Base-by-base conservation (phyloP, 2,113 vertebrate genomes). In the Sinosuthora webbiana region DNA sequence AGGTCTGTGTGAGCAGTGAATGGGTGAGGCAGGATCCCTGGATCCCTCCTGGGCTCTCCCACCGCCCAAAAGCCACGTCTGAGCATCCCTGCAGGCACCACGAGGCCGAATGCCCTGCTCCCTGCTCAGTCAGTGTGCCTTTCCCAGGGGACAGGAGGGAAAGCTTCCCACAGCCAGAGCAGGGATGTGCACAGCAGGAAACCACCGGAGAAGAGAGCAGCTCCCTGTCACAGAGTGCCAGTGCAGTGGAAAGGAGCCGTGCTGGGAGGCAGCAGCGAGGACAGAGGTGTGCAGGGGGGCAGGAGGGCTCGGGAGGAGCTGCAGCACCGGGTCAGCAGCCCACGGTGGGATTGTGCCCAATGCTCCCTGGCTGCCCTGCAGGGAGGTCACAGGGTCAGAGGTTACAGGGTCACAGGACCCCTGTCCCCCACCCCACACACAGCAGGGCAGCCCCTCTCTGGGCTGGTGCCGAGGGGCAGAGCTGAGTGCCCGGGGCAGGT, bases 51-150 rank as follows among this genome's bases (percentile, higher is more conserved):
- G 23, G 1, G 1, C 44, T 50, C 55, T 62, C 70, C 57, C 1
- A 0, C 7, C 1, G 3, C 27, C 25, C n/a, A 7, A 1, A 7
- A n/a, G 30, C 3, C 0, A 2, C 9, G 41, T 11, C 79, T 59
- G 73, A 86, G 71, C 86, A 59, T 39, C 83, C 31, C 65, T 42
- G 68, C 42, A 13, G 68, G 78, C 30, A 49, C 2, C 3, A 0
- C 1, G 1, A 13, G 74, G 63, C 68, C 83, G 85, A 76, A 44
- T 0, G 5, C 63, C 64, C 23, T 27, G 31, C 55, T 65, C 57
- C 67, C 50, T 3, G 3, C 67, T 11, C 37, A 65, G 50, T 1
- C 59, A 65, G 57, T 55, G 2, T 0, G 6, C 30, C 18, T 59
- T 87, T 47, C 45, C 49, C 17, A 1, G 4, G 52, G 56, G 11